Base-by-base conservation (phyloP, 2,113 vertebrate species). In the Albula goreensis region DNA sequence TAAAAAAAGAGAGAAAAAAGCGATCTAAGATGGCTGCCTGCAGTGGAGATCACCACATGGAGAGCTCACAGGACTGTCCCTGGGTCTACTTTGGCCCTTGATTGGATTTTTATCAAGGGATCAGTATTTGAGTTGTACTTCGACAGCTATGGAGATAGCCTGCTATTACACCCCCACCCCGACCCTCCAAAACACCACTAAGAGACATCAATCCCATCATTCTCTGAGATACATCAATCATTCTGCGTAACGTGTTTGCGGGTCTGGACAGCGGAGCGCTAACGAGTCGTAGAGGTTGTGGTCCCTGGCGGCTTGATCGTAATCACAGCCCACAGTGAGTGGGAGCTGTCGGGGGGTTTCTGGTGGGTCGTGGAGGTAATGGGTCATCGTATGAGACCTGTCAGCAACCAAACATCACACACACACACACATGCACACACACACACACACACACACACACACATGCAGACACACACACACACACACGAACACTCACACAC, bases 101-200 rank as follows among this genome's bases (percentile, higher is more conserved):
- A 93, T 93, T 89, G 89, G 91, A 90, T 93, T 93, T 93, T 94
- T 93, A 94, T 94, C 91, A 91, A 92, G 87, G 91, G 90, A 93
- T 92, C 86, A 91, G 93, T 92, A 22, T 56, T 91, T 89, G 89
- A 92, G 91, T 86, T 87, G 91, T 90, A 87, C 87, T 86, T 88
- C 87, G 91, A 91, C 91, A 92, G 92, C 82, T 84, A 66, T 63
- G 50, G 87, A 92, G 92, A 95, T 91, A 92, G 89, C 90, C 89
- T 90, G 90, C 90, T 88, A 93, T 93, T 93, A 93, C n/a, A 1
- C 88, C 86, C 88, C 85, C 87, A 87, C 85, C 87, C 85, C 77
- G 83, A 4, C 8, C 9, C 87, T 81, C 63, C 81, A 87, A 89
- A 90, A 82, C 90, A 90, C 88, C 89, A 89, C 91, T 92, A 41